These are phyloP conservation scores for Ambastaia sidthimunki DNA, from an alignment of 2,797 vertebrate species.

Conservation along the genomic window DNA sequence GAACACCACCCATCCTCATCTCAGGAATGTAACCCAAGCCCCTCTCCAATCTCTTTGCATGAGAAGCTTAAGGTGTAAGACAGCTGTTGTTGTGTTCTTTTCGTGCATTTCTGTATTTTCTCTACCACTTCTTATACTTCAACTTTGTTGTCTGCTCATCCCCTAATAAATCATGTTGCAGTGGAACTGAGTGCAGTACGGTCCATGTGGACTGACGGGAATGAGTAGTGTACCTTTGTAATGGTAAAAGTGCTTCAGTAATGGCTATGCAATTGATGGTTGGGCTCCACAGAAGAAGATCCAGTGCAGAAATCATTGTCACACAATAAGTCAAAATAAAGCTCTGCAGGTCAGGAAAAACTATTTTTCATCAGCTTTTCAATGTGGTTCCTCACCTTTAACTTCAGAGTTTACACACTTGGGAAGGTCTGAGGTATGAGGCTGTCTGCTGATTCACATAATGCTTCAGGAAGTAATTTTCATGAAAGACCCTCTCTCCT, in stretches of 20 bases:
- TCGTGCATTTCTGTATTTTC: conserved; percentile 47
- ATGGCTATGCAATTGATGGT: conserved; percentile 33
- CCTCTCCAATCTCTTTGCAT: conserved; percentile 83
- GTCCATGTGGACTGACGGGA: conserved; percentile 78
- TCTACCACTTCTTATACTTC: conserved; percentile 45
- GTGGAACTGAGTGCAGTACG: conserved; percentile 72
- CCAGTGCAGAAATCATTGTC: conserved; percentile 45
- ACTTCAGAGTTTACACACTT: conserved; percentile 59
- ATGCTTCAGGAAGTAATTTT: conserved; percentile 86
- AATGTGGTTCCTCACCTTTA: conserved; percentile 58
- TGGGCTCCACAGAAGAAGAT: conserved; percentile 36
- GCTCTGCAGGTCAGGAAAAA: conserved; percentile 33
- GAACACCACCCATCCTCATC: conserved; percentile 72
- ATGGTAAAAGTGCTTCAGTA: conserved; percentile 47
- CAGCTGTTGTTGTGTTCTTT: conserved; percentile 67
- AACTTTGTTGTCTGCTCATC: conserved; percentile 56
- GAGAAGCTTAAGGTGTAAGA: conserved; percentile 73
- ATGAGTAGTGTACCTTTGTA: conserved; percentile 38
- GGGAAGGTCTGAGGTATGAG: conserved; percentile 68
- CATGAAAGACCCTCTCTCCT: conserved; percentile 74
- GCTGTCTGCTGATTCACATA: conserved; percentile 80
- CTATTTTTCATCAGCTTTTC: conserved; percentile 48
- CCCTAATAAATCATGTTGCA: conserved; percentile 87
- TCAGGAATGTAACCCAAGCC: conserved; percentile 89
- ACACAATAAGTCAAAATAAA: conserved; percentile 46